Evolutionary conservation across 2,888 invertebrate species (phyloP).

Genomic region (Volucella bombylans): DNA sequence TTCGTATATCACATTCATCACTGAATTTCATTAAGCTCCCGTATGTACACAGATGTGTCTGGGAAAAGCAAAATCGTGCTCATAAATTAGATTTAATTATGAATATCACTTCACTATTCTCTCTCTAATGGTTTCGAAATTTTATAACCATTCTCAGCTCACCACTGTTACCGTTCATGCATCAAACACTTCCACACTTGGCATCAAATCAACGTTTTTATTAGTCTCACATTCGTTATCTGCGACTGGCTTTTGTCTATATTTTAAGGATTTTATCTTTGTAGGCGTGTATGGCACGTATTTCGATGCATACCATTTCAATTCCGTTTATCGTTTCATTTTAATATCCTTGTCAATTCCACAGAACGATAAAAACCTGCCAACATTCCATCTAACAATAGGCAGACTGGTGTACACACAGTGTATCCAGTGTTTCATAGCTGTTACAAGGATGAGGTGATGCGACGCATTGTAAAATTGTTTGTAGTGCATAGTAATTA

Average conservation of each 20-base stretch:
- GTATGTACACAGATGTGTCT: neutral
- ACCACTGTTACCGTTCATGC: slow-evolving; percentile 33
- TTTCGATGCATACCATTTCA: slow-evolving; percentile 19
- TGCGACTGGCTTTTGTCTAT: slow-evolving; percentile 27
- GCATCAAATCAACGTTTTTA: slow-evolving; percentile 58
- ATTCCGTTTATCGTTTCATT: slow-evolving; percentile 63
- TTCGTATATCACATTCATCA: slow-evolving; percentile 3
- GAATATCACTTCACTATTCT: slow-evolving; percentile 44
- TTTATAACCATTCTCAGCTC: slow-evolving; percentile 28
- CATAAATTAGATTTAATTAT: slow-evolving; percentile 59
- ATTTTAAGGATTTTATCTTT: slow-evolving; percentile 25
- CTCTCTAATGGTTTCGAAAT: slow-evolving; percentile 48
- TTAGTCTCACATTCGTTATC: slow-evolving; percentile 43
- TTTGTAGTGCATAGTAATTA: slow-evolving; percentile 66
- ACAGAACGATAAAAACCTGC: slow-evolving; percentile 61
- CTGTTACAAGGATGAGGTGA: slow-evolving; percentile 65
- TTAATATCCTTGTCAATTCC: slow-evolving; percentile 70
- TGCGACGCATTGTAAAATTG: slow-evolving; percentile 69
- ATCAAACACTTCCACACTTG: slow-evolving; percentile 46
- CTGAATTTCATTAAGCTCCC: slow-evolving; percentile 2
- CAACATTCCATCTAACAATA: slow-evolving; percentile 36
- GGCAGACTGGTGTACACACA: slow-evolving; percentile 8
- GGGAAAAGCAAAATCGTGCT: slow-evolving; percentile 22
- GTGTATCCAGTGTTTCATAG: neutral
- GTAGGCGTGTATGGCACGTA: slow-evolving; percentile 56